Percentiles rank a stretch among this genome's conserved stretches.
Conservation (phyloP, 2,888 invertebrate species). For the Eupithecia abbreviata region DNA sequence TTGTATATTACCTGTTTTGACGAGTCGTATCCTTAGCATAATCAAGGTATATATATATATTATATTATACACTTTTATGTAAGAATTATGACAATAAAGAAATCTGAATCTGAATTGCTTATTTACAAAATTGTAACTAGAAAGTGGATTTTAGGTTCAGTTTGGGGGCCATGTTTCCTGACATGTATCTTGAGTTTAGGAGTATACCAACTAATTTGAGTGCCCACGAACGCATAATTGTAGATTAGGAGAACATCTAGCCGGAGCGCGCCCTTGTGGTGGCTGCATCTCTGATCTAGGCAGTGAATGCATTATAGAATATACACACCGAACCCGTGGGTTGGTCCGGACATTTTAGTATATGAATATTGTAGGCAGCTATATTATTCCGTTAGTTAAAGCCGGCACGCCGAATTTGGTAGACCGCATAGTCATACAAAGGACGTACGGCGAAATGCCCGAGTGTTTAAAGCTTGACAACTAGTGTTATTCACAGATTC, state of each 20-base stretch:
- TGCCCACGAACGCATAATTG: not conserved
- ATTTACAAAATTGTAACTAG: no score
- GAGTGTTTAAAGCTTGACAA: not conserved
- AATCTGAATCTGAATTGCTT: no score
- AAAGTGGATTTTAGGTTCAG: no score
- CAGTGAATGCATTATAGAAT: not conserved
- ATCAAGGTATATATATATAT: no score
- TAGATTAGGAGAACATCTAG: not conserved
- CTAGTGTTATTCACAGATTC: constrained; percentile 77
- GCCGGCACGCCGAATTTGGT: not conserved
- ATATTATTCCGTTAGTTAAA: not conserved
- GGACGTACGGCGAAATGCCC: not conserved
- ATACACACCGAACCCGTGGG: not conserved
- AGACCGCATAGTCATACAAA: not conserved
- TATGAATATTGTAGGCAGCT: not conserved
- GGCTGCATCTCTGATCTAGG: not conserved
- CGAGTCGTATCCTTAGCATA: no score
- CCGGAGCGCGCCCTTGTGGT: not conserved
- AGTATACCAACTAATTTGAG: not conserved
- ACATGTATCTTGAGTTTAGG: no score
- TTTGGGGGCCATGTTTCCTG: no score
- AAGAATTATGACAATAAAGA: no score
- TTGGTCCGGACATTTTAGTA: not conserved
- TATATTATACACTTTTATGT: no score
- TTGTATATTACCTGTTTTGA: no score